Percentiles rank a stretch among this genome's conserved stretches.
Conservation (phyloP, 2,797 vertebrate genomes). For the Oreonectes daqikongensis region DNA sequence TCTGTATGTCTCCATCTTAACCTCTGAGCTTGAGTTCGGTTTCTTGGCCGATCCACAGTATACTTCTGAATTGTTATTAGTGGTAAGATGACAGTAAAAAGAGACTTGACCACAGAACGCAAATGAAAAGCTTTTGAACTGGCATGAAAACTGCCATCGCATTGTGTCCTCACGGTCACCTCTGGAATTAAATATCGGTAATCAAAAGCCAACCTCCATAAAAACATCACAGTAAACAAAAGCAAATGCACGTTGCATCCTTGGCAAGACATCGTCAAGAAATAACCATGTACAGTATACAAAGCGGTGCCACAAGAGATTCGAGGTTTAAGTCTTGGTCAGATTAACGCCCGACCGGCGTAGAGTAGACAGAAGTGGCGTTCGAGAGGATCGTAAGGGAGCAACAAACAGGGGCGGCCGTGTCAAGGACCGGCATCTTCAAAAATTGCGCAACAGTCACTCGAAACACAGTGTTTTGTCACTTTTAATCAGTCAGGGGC, state of each 20-base stretch:
- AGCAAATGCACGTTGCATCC: no score
- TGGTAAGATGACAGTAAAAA: neutral
- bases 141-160: neutral
- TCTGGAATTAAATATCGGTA: neutral
- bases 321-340: slow-evolving; percentile 19
- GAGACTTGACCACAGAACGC: neutral
- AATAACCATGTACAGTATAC: slow-evolving; percentile 13
- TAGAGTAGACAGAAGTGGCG: slow-evolving; percentile 14
- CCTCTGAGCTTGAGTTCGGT: neutral
- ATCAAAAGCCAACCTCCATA: slow-evolving; percentile 4
- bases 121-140: slow-evolving; percentile 9
- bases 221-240: neutral
- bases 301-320: neutral
- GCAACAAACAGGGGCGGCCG: slow-evolving; percentile 9
- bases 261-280: neutral
- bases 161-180: slow-evolving; percentile 17
- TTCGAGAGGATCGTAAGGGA: slow-evolving; percentile 1
- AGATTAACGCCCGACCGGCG: neutral
- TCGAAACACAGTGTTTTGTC: slow-evolving; percentile 26
- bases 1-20: neutral
- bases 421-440: slow-evolving; percentile 36
- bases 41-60: neutral
- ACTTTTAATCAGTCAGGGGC: slow-evolving; percentile 39
- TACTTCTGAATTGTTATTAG: neutral
- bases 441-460: slow-evolving; percentile 30